Evolutionary conservation across 1,140 invertebrate genomes (phyloP).

Genomic region (Drosophila insularis): DNA sequence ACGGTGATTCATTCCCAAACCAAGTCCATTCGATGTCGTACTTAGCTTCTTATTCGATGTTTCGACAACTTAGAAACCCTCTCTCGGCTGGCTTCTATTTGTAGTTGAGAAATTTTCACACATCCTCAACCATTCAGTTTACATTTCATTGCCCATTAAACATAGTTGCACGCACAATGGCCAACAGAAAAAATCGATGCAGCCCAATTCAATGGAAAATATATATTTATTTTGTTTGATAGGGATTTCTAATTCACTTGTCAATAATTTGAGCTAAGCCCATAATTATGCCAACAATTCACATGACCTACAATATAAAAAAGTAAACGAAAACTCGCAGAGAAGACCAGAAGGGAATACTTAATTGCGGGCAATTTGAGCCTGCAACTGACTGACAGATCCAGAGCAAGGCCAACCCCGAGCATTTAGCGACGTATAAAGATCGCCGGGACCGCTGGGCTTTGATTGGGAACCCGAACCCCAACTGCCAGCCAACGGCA

Average conservation of each 20-base stretch:
- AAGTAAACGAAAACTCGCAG: conserved; percentile 1
- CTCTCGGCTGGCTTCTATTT: not conserved
- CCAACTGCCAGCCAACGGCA: not conserved
- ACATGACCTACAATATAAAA: conserved; percentile 1
- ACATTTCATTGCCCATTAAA: conserved; percentile 19
- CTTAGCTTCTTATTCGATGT: too few species aligned
- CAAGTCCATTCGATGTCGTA: too few species aligned
- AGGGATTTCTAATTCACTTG: conserved; percentile 25
- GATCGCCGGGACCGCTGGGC: conserved; percentile 7
- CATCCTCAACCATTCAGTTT: conserved; percentile 2
- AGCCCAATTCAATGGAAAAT: conserved; percentile 6
- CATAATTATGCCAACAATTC: conserved; percentile 27
- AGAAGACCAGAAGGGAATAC: conserved; percentile 15
- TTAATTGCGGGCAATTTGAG: conserved; percentile 25
- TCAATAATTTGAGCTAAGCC: conserved; percentile 28
- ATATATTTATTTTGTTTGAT: conserved; percentile 2
- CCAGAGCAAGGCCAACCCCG: not conserved
- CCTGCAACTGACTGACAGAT: conserved; percentile 9
- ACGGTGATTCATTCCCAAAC: not conserved
- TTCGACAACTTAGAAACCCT: not conserved
- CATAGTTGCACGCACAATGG: conserved; percentile 16
- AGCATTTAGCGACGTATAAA: conserved; percentile 22
- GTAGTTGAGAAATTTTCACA: conserved; percentile 12
- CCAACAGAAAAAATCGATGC: not conserved
- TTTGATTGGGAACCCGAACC: not conserved